Conservation (phyloP, 2,888 invertebrate genomes). For the Biston betularia region DNA sequence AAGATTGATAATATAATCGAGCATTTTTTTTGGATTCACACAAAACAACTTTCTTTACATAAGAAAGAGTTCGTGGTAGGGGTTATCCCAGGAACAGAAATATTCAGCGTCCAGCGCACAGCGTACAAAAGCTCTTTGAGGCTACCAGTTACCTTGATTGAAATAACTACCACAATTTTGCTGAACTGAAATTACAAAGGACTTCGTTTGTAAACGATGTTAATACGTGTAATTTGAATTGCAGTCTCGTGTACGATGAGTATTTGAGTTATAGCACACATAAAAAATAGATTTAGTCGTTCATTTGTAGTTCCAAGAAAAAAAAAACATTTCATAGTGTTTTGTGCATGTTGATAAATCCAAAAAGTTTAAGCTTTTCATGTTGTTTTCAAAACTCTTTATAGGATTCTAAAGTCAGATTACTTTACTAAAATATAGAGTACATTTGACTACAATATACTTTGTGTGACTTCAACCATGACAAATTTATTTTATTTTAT, state of each 20-base stretch:
- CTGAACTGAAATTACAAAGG: constrained; percentile 27
- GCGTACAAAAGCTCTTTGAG: constrained; percentile 36
- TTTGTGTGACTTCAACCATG: no score
- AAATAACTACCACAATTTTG: constrained; percentile 39
- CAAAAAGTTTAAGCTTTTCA: no score
- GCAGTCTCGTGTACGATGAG: not conserved
- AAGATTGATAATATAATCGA: no score
- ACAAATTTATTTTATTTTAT: no score
- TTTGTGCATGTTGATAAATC: no score
- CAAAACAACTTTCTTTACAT: no score
- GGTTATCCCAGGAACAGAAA: constrained; percentile 19
- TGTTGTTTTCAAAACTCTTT: no score
- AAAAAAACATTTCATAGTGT: no score
- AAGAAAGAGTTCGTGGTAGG: not conserved
- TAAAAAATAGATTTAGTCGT: not conserved
- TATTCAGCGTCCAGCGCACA: constrained; percentile 14
- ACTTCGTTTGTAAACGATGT: constrained; percentile 12
- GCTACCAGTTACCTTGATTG: constrained; percentile 36
- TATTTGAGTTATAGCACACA: not conserved
- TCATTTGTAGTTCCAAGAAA: not conserved
- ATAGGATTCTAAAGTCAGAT: no score
- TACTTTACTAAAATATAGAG: no score
- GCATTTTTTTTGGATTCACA: no score
- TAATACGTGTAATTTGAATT: constrained; percentile 12
- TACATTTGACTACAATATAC: no score